Evolutionary conservation across 2,113 vertebrate species (phyloP).

Genomic region (Apteryx owenii): DNA sequence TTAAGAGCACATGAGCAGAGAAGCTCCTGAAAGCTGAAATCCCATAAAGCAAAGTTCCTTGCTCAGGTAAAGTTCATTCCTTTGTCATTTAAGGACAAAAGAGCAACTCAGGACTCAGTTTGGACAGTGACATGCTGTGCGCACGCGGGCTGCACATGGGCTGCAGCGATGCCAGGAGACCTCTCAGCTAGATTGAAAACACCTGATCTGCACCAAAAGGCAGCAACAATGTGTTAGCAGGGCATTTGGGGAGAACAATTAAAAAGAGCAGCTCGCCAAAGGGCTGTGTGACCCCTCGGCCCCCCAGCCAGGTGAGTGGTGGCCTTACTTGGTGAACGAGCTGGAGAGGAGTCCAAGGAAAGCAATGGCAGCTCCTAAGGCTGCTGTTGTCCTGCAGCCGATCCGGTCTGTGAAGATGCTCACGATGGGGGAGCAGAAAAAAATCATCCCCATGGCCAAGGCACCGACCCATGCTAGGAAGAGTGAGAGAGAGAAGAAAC

Average conservation of each 20-base stretch:
- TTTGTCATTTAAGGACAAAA: background rate
- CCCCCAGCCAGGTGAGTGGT: background rate
- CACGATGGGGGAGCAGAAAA: conserved; percentile 97
- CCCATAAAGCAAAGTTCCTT: background rate
- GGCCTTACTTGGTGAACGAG: conserved; percentile 95
- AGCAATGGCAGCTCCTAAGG: conserved; percentile 88
- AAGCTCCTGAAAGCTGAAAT: background rate
- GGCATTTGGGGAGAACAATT: background rate
- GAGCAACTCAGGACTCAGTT: background rate
- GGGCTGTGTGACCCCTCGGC: background rate
- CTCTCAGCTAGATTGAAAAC: background rate
- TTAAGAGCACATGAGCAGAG: background rate
- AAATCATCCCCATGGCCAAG: conserved; percentile 98
- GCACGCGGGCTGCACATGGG: accelerated
- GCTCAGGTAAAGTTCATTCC: accelerated
- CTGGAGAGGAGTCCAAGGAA: conserved; percentile 93
- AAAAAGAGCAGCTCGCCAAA: background rate
- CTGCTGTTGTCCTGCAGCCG: conserved; percentile 93
- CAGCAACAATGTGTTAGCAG: background rate
- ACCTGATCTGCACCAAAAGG: background rate
- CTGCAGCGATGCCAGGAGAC: background rate
- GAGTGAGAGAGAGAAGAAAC: conserved; percentile 60
- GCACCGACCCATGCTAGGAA: conserved; percentile 93
- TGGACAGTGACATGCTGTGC: background rate
- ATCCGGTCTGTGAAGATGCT: conserved; percentile 98